Conservation (phyloP, 2,888 invertebrate species). For the Hyposoter dolosus region DNA sequence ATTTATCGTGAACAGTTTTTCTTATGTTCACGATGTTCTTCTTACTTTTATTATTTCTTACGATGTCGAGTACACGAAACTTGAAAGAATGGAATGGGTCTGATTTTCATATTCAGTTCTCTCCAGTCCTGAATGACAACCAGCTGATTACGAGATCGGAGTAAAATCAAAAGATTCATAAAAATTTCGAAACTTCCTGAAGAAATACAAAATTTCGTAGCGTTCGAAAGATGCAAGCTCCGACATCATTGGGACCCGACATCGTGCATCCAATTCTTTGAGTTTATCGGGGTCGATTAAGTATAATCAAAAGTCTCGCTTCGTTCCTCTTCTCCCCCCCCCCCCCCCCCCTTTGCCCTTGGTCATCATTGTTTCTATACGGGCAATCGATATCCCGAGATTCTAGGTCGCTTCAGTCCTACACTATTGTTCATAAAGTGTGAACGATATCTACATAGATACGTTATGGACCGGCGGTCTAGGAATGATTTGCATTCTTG, state of each 20-base stretch:
- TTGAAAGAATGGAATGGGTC: not conserved
- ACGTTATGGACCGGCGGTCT: not conserved
- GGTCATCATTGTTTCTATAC: constrained; percentile 24
- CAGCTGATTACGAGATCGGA: too few species aligned
- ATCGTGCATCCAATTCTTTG: constrained; percentile 40
- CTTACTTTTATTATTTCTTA: too few species aligned
- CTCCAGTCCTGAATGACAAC: too few species aligned
- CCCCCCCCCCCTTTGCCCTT: not conserved
- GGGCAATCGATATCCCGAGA: constrained; percentile 57
- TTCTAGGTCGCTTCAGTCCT: constrained; percentile 44
- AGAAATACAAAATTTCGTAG: not conserved
- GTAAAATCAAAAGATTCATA: too few species aligned
- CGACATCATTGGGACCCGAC: not conserved
- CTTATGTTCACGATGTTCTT: too few species aligned
- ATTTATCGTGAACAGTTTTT: too few species aligned
- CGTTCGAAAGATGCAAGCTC: not conserved
- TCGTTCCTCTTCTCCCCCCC: not conserved
- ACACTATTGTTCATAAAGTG: constrained; percentile 7
- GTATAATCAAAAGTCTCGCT: constrained; percentile 51
- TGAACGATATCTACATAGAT: not conserved
- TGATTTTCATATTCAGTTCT: too few species aligned
- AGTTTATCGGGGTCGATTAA: constrained; percentile 63
- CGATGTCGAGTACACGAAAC: not conserved
- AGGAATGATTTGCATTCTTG: constrained; percentile 45
- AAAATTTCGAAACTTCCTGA: too few species aligned